These are phyloP conservation scores for Urosaurus nigricauda DNA, from an alignment of 2,797 vertebrate genomes.

Conservation along the genomic window DNA sequence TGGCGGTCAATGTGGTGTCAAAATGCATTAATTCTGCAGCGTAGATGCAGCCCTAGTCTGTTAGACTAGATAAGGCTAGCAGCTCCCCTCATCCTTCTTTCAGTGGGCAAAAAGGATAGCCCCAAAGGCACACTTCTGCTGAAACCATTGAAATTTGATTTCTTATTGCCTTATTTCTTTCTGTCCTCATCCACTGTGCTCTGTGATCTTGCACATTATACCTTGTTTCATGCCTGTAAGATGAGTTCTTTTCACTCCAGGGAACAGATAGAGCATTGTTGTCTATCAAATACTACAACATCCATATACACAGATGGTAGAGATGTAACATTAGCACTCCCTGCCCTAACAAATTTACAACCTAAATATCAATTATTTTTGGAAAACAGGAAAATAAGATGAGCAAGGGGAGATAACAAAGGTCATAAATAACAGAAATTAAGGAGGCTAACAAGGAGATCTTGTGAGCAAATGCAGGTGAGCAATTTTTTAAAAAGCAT, in stretches of 20 bases:
- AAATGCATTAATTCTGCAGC: no score
- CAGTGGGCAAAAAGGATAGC: neutral
- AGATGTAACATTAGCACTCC: neutral
- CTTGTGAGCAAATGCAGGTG: neutral
- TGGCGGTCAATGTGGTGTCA: no score
- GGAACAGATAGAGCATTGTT: no score
- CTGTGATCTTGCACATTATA: neutral
- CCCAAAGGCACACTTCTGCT: neutral
- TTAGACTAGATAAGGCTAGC: no score
- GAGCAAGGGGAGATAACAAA: neutral
- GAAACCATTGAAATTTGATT: neutral
- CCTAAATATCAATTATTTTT: neutral
- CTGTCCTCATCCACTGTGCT: neutral
- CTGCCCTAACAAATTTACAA: neutral
- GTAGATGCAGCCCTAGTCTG: no score
- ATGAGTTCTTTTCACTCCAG: neutral
- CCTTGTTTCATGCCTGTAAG: neutral
- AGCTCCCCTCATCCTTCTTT: no score
- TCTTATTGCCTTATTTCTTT: constrained; percentile 3
- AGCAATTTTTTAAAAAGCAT: neutral
- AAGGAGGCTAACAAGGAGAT: neutral
- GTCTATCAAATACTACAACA: neutral
- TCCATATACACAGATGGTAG: neutral
- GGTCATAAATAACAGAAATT: neutral
- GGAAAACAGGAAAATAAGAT: neutral